phyloP scores from a whole-genome alignment of 2,888 invertebrate species.

The Lepidocyrtinus sp. region DNA sequence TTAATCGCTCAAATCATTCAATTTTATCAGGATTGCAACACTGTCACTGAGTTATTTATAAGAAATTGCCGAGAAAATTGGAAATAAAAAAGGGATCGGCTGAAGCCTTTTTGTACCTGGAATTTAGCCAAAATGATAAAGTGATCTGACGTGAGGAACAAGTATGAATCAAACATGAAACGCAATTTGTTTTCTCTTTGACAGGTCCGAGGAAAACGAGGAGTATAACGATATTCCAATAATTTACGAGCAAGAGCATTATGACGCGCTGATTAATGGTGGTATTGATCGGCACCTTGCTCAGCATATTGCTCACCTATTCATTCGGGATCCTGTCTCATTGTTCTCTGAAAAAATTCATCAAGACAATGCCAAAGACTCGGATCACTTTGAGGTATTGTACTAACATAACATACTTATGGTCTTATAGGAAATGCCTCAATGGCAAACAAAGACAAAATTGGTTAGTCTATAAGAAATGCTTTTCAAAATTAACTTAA shows the following conservation, averaged over 20 bases:
- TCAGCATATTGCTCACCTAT: conserved; percentile 97
- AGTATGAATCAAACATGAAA: neutral
- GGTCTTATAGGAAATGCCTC: too few species aligned
- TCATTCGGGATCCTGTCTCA: conserved; percentile 97
- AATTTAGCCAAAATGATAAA: too few species aligned
- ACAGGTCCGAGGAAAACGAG: conserved; percentile 67
- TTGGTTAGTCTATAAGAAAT: too few species aligned
- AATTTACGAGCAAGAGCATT: conserved; percentile 87
- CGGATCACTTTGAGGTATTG: conserved; percentile 97
- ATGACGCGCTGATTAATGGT: conserved; percentile 85
- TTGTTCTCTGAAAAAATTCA: conserved; percentile 95
- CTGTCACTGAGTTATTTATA: too few species aligned
- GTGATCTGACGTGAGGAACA: neutral
- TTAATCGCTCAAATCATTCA: too few species aligned
- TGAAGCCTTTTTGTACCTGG: too few species aligned
- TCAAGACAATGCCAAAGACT: conserved; percentile 93
- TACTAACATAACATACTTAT: neutral
- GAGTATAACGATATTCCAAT: conserved; percentile 95
- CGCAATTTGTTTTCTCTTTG: conserved; percentile 23
- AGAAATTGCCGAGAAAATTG: too few species aligned
- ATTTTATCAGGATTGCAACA: too few species aligned
- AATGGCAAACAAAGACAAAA: too few species aligned
- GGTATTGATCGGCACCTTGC: conserved; percentile 95
- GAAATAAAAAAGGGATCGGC: too few species aligned
- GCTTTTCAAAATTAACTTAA: too few species aligned